Conservation (phyloP, 2,888 invertebrate species). For the Morpho deidamia region DNA sequence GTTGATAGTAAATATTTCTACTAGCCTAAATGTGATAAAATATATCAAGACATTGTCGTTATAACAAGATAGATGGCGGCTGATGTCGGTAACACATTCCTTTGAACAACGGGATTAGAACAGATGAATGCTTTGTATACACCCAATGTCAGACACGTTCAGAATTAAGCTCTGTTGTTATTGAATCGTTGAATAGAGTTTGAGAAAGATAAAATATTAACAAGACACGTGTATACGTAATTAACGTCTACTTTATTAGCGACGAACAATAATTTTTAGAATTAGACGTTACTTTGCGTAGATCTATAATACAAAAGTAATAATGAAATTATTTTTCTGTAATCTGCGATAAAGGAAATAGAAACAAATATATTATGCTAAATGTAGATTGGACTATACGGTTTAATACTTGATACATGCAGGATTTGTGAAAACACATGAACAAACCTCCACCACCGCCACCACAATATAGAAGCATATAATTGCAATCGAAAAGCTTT, state of each 20-base stretch:
- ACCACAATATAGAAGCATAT: no score
- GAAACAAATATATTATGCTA: no score
- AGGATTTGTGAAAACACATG: no score
- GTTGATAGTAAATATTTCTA: constrained; percentile 64
- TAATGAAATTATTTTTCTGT: no score
- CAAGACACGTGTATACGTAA: neutral
- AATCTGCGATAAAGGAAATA: no score
- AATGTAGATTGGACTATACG: no score
- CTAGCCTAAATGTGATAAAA: constrained; percentile 71
- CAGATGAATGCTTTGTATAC: constrained; percentile 44
- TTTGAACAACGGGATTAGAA: constrained; percentile 53
- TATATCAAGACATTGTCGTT: constrained; percentile 76
- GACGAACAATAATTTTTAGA: no score
- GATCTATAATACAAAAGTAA: no score
- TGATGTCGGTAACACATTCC: constrained; percentile 56
- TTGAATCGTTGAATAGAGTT: constrained; percentile 35
- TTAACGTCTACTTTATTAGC: neutral
- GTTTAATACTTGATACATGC: no score
- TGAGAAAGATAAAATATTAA: neutral
- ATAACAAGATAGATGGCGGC: constrained; percentile 63
- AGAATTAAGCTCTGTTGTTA: constrained; percentile 42
- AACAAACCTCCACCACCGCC: no score
- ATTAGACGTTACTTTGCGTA: no score
- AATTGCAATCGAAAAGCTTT: no score
- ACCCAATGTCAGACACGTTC: constrained; percentile 32